Conservation (phyloP, 2,113 vertebrate genomes). For the Ictalurus furcatus region DNA sequence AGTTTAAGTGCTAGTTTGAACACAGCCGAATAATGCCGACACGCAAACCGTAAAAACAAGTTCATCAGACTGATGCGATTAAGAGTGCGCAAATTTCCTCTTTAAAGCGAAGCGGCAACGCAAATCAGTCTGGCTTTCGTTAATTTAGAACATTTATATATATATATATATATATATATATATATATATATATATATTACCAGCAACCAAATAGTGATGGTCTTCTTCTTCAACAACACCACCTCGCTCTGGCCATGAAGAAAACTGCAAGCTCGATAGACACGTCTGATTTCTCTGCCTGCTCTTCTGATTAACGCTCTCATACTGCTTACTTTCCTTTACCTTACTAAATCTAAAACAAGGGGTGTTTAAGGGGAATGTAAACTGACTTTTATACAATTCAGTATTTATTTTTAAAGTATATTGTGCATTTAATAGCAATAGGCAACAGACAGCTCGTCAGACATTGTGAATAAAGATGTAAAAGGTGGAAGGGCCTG, state of each 20-base stretch:
- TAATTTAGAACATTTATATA: slow-evolving; percentile 54
- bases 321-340: background rate
- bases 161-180: slow-evolving; percentile 48
- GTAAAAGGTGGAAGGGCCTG: background rate
- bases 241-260: slow-evolving; percentile 47
- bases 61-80: slow-evolving; percentile 22
- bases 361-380: background rate
- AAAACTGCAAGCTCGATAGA: slow-evolving; percentile 47
- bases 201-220: slow-evolving; percentile 64
- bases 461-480: background rate
- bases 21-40: slow-evolving; percentile 25
- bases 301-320: background rate
- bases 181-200: slow-evolving; percentile 53
- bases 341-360: background rate
- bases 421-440: background rate
- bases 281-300: background rate
- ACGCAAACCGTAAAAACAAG: slow-evolving; percentile 21
- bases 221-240: slow-evolving; percentile 59
- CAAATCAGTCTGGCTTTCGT: slow-evolving; percentile 36
- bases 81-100: background rate
- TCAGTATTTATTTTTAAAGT: background rate
- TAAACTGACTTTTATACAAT: background rate
- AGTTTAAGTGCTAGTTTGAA: slow-evolving; percentile 57
- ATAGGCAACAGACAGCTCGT: background rate
- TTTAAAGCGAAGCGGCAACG: slow-evolving; percentile 5